A percentile compares a stretch with the other conserved stretches of the same genome.
Conservation (phyloP, 2,797 vertebrate genomes). For the Malurus splendens region DNA sequence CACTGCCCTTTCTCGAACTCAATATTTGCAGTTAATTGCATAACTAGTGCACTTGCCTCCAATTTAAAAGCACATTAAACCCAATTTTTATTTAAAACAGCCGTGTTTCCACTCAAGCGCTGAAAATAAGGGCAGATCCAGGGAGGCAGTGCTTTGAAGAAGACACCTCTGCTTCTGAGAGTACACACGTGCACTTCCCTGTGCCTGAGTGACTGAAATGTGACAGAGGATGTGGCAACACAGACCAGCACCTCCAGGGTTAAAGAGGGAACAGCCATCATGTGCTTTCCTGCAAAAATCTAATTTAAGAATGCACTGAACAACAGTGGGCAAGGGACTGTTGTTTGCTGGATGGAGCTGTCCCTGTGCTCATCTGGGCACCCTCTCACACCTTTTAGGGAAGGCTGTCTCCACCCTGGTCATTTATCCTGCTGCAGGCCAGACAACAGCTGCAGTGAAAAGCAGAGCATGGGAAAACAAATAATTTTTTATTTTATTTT, state of each 20-base stretch:
- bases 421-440: background rate
- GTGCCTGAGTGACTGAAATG: background rate
- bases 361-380: background rate
- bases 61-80: conserved; percentile 52
- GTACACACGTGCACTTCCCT: accelerated
- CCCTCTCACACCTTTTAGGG: background rate
- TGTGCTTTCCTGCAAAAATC: background rate
- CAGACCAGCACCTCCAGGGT: background rate
- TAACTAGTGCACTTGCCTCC: conserved; percentile 40
- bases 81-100: conserved; percentile 45
- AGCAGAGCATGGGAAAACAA: background rate
- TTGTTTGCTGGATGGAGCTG: background rate
- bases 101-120: background rate
- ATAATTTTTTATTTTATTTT: background rate
- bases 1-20: conserved; percentile 42
- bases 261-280: background rate
- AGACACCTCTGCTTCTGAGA: background rate
- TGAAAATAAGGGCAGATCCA: background rate
- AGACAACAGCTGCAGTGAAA: background rate
- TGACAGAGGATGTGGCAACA: background rate
- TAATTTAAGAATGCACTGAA: background rate
- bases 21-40: conserved; percentile 57
- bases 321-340: background rate
- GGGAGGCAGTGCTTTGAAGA: background rate
- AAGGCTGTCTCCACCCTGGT: background rate